Percentiles rank a stretch among this genome's conserved stretches.
These are phyloP conservation scores for Eumerus sabulonum DNA, from an alignment of 2,888 invertebrate genomes.

Conservation along the genomic window DNA sequence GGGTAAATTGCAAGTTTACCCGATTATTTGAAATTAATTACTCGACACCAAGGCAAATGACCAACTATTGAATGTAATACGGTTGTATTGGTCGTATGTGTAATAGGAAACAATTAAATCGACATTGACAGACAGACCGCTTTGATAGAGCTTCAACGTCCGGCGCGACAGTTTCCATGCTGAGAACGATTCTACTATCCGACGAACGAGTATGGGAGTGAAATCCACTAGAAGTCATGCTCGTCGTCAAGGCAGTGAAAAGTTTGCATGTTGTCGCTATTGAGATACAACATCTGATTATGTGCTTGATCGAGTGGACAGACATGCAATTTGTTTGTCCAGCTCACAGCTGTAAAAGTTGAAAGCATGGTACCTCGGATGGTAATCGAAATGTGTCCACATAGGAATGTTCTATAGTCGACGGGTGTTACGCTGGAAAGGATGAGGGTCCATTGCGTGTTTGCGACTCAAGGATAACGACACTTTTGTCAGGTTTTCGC, in stretches of 20 bases:
- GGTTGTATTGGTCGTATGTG: slow-evolving; percentile 46
- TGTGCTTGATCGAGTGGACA: slow-evolving; percentile 59
- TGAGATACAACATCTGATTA: slow-evolving; percentile 64
- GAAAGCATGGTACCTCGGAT: slow-evolving; percentile 56
- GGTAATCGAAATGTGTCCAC: slow-evolving; percentile 59
- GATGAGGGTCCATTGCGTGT: slow-evolving; percentile 47
- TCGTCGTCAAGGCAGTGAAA: slow-evolving; percentile 3
- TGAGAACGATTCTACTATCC: neutral
- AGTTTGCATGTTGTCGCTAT: slow-evolving; percentile 60
- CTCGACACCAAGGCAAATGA: slow-evolving; percentile 63
- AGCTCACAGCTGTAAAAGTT: slow-evolving; percentile 12
- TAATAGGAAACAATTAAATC: slow-evolving; percentile 66
- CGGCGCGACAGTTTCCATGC: neutral
- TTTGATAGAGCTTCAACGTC: slow-evolving; percentile 38
- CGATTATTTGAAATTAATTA: slow-evolving; percentile 66
- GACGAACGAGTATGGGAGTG: slow-evolving; percentile 4
- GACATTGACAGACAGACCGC: slow-evolving; percentile 61
- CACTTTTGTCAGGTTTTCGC: slow-evolving; percentile 22
- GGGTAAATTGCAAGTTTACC: slow-evolving; percentile 24
- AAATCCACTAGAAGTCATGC: neutral
- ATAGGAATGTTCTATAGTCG: slow-evolving; percentile 48
- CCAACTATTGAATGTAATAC: slow-evolving; percentile 24
- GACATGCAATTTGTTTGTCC: slow-evolving; percentile 65
- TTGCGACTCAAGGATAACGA: slow-evolving; percentile 40
- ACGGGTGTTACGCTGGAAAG: neutral